Conservation (phyloP, 2,888 invertebrate species). For the Sialis fuliginosa region DNA sequence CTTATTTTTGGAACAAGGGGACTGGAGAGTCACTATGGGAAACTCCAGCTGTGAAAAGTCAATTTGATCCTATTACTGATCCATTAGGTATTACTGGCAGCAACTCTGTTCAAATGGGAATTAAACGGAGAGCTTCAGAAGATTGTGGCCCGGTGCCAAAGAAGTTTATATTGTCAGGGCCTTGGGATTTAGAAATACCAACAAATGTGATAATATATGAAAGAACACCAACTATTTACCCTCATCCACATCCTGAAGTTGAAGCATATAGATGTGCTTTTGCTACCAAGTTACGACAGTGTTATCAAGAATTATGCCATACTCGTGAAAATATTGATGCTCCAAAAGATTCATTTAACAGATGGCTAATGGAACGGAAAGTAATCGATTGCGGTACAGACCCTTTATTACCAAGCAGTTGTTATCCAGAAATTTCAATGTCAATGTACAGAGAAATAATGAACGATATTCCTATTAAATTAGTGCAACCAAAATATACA, state of each 20-base stretch:
- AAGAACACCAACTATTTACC: conserved; percentile 63
- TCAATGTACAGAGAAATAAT: conserved; percentile 95
- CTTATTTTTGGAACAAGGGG: conserved; percentile 92
- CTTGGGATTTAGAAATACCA: conserved; percentile 87
- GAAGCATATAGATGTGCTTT: conserved; percentile 73
- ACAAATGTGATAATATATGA: conserved; percentile 86
- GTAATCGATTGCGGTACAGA: conserved; percentile 59
- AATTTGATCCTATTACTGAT: conserved; percentile 83
- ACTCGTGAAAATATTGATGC: conserved; percentile 86
- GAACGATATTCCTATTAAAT: conserved; percentile 93
- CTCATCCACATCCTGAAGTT: conserved; percentile 88
- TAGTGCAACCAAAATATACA: conserved; percentile 88
- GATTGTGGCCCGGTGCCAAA: conserved; percentile 56
- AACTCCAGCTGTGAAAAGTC: conserved; percentile 65
- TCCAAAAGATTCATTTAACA: conserved; percentile 89
- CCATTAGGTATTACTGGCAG: conserved; percentile 62
- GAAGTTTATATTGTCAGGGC: conserved; percentile 74
- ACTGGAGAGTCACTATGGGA: conserved; percentile 97
- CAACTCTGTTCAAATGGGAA: conserved; percentile 27
- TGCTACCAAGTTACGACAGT: conserved; percentile 68
- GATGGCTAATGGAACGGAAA: conserved; percentile 92
- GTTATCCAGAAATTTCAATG: conserved; percentile 80
- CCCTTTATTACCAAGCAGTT: conserved; percentile 79
- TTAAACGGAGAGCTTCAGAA: conserved; percentile 63
- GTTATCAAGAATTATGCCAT: conserved; percentile 88